Percentiles rank a stretch among this genome's conserved stretches.
phyloP scores from a whole-genome alignment of 1,140 invertebrate species.

The Drosophila obscura region DNA sequence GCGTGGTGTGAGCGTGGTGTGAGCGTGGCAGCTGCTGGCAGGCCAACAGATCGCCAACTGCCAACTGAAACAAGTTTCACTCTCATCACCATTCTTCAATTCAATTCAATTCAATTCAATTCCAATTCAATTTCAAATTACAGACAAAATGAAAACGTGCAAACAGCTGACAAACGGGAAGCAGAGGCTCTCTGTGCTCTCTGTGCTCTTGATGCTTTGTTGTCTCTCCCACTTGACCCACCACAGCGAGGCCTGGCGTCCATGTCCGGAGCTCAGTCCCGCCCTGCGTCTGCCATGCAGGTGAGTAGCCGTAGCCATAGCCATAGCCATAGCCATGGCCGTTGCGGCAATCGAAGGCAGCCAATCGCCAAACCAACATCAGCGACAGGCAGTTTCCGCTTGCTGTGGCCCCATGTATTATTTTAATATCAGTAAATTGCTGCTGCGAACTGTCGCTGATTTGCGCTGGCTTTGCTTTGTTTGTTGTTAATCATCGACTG shows the following conservation, averaged over 20 bases:
- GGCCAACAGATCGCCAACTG: slow-evolving; percentile 21
- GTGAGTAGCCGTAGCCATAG: slow-evolving; percentile 53
- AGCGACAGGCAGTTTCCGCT: slow-evolving; percentile 46
- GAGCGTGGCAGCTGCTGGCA: slow-evolving; percentile 34
- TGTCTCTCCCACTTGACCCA: slow-evolving; percentile 54
- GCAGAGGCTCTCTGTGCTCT: slow-evolving; percentile 28
- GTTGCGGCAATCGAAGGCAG: too few species aligned
- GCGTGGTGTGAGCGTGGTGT: neutral
- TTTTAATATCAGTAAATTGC: slow-evolving; percentile 70
- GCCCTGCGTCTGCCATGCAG: slow-evolving; percentile 81
- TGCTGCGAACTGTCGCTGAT: slow-evolving; percentile 24
- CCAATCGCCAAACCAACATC: neutral
- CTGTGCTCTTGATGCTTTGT: slow-evolving; percentile 40
- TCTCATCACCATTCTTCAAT: slow-evolving; percentile 1
- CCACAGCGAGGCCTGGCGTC: slow-evolving; percentile 73
- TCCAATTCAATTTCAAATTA: slow-evolving; percentile 32
- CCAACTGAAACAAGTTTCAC: slow-evolving; percentile 53
- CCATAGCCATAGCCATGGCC: slow-evolving; percentile 12
- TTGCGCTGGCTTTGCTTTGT: slow-evolving; percentile 44
- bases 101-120: slow-evolving; percentile 40
- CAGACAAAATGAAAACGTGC: slow-evolving; percentile 66
- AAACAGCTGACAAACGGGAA: slow-evolving; percentile 51
- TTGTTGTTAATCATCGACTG: slow-evolving; percentile 54
- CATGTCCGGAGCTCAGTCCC: slow-evolving; percentile 83
- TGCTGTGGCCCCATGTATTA: slow-evolving; percentile 41